A percentile compares a stretch with the other conserved stretches of the same genome.
Evolutionary conservation across 1,140 invertebrate genomes (phyloP).

Genomic region (Lordiphosa collinella): DNA sequence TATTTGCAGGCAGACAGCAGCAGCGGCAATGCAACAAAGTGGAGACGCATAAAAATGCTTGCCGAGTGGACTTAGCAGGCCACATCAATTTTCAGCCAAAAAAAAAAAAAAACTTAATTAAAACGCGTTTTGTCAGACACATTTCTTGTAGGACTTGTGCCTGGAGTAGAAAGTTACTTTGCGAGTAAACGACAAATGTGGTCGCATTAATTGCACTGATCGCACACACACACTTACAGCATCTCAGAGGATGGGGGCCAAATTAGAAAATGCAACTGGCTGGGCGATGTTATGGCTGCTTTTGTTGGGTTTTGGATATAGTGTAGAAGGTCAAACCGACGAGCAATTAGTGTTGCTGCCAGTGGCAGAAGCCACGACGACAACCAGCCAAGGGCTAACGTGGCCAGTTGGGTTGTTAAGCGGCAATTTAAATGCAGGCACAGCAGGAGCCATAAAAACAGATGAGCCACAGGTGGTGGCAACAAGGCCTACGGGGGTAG

Average conservation of each 20-base stretch:
- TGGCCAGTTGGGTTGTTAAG: conserved; percentile 3
- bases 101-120: conserved; percentile 62
- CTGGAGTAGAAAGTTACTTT: conserved; percentile 49
- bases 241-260: conserved; percentile 10
- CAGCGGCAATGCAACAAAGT: conserved; percentile 34
- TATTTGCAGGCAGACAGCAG: conserved; percentile 28
- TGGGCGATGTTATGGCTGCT: conserved; percentile 11
- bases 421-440: conserved; percentile 47
- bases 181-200: conserved; percentile 40
- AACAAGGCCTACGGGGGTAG: neutral
- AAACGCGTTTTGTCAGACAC: conserved; percentile 42
- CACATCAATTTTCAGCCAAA: conserved; percentile 52
- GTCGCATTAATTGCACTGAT: conserved; percentile 13
- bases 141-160: conserved; percentile 18
- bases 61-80: conserved; percentile 34
- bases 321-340: neutral
- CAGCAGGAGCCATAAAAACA: conserved; percentile 1
- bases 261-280: neutral
- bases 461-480: neutral
- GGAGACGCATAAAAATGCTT: conserved; percentile 24
- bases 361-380: neutral
- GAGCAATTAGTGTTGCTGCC: conserved; percentile 39
- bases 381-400: conserved; percentile 2
- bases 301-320: conserved; percentile 1
- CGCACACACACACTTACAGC: neutral